Base-by-base conservation (phyloP, 2,888 invertebrate species). In the Corythucha ciliata region DNA sequence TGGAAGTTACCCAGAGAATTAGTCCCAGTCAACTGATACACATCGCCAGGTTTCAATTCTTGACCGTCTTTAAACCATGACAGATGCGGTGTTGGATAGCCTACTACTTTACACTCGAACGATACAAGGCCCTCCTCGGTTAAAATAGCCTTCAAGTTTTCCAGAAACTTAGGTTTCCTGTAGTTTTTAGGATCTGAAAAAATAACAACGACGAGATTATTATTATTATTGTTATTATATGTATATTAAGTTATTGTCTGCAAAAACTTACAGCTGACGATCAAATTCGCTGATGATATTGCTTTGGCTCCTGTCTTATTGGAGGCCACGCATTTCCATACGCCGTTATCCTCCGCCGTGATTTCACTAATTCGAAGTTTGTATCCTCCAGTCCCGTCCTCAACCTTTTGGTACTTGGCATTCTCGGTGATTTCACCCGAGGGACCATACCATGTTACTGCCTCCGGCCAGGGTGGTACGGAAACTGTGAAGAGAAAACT, bases 21-120 rank as follows among this genome's bases (percentile, higher is more conserved):
- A 2, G 87, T 87, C 10, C 91, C 91, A 0, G 89, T 89, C 14
- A 91, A 71, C 66, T 90, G 90, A 68, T 91, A 91, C 5, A 91
- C 90, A 67, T 91, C 91, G 7, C 91, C 91, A 0, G 91, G 90
- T 65, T 86, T 86, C 34, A 94, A 70, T 66, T 91, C 90, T 65
- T 89, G 85, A 0, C 89, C 89, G 66, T 92, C 92, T 69, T 90
- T 92, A 68, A 87, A 91, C 91, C 91, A 91, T 63, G 83, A 79
- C 1, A 91, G 72, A 44, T 82, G 71, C 0, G 91, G 91, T 0
- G 90, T 90, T 0, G 91, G 91, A 60, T 88, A 90, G 0, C 90
- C 91, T 2, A 90, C 89, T 0, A 91, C 90, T 68, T 91, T 91
- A 66, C 91, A 91, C 65, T 91, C 91, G 65, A 91, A 91, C 0